A percentile compares a stretch with the other conserved stretches of the same genome.
Evolutionary conservation across 2,113 vertebrate genomes (phyloP).

Genomic region (Bubalus kerabau): DNA sequence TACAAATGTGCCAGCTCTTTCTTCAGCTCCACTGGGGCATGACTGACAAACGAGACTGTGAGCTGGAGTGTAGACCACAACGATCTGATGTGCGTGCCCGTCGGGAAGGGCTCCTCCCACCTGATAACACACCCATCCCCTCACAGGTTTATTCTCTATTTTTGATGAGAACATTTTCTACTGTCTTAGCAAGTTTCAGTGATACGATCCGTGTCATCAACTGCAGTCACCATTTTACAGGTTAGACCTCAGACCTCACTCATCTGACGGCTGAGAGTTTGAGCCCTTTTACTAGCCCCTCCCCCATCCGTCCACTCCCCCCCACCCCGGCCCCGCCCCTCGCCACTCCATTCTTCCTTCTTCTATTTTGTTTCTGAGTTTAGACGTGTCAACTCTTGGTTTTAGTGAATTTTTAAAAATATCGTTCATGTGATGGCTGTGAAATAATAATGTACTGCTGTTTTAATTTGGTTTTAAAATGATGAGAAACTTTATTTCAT

Average conservation of each 20-base stretch:
- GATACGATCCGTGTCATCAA: not conserved
- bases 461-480: not conserved
- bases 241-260: not conserved
- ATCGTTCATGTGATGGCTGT: not conserved
- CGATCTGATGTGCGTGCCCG: fast-evolving
- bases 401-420: not conserved
- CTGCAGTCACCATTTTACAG: not conserved
- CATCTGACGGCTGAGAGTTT: not conserved
- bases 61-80: not conserved
- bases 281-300: not conserved
- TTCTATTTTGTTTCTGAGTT: not conserved
- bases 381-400: not conserved
- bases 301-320: no score
- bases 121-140: not conserved
- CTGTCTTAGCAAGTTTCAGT: not conserved
- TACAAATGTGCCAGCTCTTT: not conserved
- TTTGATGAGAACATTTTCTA: not conserved
- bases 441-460: not conserved
- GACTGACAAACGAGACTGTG: not conserved
- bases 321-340: no score
- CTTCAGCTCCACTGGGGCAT: not conserved
- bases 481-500: not conserved
- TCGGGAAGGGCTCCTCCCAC: not conserved
- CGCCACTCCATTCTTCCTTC: not conserved
- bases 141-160: not conserved